A percentile compares a stretch with the other conserved stretches of the same genome.
These are phyloP conservation scores for Eumaeus atala DNA, from an alignment of 1,140 invertebrate genomes.

Conservation along the genomic window DNA sequence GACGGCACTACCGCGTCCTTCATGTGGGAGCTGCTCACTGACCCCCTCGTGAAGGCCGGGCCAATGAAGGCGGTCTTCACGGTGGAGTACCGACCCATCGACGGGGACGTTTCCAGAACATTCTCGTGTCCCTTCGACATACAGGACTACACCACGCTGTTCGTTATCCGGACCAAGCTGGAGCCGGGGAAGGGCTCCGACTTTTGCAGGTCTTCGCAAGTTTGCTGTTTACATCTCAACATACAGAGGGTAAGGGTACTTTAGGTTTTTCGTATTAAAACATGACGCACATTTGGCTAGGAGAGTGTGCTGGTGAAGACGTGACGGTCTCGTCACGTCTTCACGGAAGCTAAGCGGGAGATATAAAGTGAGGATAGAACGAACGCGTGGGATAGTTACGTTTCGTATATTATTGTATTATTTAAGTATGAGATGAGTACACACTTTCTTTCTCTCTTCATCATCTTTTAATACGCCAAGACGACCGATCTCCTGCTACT, in stretches of 20 bases:
- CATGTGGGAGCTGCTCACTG: constrained; percentile 87
- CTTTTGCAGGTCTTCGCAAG: constrained; percentile 90
- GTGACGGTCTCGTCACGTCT: too few species aligned
- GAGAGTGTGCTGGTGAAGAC: too few species aligned
- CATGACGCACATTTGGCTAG: too few species aligned
- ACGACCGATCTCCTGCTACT: too few species aligned
- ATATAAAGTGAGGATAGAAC: too few species aligned
- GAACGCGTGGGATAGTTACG: too few species aligned
- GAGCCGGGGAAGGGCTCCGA: constrained; percentile 88
- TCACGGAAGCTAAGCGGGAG: too few species aligned
- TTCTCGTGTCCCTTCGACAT: constrained; percentile 76
- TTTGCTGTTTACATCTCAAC: constrained; percentile 87
- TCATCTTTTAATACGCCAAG: too few species aligned
- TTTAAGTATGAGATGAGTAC: too few species aligned
- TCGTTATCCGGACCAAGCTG: constrained; percentile 85
- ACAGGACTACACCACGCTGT: constrained; percentile 83
- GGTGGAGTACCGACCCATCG: constrained; percentile 77
- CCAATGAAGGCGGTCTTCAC: constrained; percentile 82
- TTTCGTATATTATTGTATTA: too few species aligned
- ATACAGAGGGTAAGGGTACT: constrained; percentile 53
- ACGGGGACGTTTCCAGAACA: constrained; percentile 65
- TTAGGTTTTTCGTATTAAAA: too few species aligned
- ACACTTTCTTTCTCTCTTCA: too few species aligned
- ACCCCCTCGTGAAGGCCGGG: constrained; percentile 72
- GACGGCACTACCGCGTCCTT: constrained; percentile 84